Base-by-base conservation (phyloP, 2,888 invertebrate species). In the Dolichopus griseipennis region DNA sequence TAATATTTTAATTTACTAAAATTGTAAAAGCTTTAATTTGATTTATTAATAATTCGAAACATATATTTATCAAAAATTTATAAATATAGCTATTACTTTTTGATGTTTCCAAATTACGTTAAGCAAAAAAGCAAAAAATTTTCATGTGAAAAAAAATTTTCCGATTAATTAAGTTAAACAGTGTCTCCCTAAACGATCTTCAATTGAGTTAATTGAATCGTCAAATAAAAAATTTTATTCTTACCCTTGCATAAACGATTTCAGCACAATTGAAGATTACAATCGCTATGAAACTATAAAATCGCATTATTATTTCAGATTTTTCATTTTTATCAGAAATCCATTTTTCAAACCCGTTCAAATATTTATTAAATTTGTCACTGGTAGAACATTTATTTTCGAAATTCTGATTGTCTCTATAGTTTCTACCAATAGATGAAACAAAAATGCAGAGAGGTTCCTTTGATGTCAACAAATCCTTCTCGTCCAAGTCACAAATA, bases 201-300 rank as follows among this genome's bases (percentile, higher is more conserved):
- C n/a, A n/a, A n/a, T n/a, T n/a, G n/a, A n/a, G n/a, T n/a, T 27
- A 27, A 27, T 27, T 27, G 27, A 37, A 1, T 12, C 20, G n/a
- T n/a, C 8, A 8, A 33, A 27, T 34, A 0, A 52, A 61, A 20
- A 64, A 37, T 0, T 75, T 67, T 75, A 76, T 18, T 64, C 67
- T 69, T 67, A 81, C 78, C 67, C 78, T 76, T 6, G 76, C 72
- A 62, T 82, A 82, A 3, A 78, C 76, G 22, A 82, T 74, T 5
- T 74, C 72, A 0, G 79, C 75, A 65, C 82, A 82, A 66, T 81
- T 79, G 65, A 77, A 80, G 21, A 82, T 77, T 21, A 80, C 79
- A 69, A 81, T 78, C 1, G 80, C 81, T 65, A 82, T 71, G 61
- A 81, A 79, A 65, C 80, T 81, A 68, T 76, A 81, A 69, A 80